These are phyloP conservation scores for Microhierax caerulescens DNA, from an alignment of 2,797 vertebrate genomes.

Conservation along the genomic window DNA sequence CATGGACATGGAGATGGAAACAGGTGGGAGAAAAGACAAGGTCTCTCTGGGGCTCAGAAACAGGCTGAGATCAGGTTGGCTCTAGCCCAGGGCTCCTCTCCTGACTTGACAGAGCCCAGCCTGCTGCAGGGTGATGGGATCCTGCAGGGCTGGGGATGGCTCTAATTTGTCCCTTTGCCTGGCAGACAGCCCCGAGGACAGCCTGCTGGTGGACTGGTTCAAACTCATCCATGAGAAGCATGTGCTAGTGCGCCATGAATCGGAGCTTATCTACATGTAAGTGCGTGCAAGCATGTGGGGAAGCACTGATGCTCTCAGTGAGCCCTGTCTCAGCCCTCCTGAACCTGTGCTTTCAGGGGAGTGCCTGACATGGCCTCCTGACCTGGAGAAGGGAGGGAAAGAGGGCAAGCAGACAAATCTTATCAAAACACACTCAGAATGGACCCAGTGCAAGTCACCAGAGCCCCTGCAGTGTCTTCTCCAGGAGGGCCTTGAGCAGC, in stretches of 20 bases:
- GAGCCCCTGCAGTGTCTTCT: background rate
- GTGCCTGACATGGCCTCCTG: background rate
- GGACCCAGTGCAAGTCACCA: background rate
- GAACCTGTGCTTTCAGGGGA: background rate
- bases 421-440: background rate
- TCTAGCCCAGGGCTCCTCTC: background rate
- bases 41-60: background rate
- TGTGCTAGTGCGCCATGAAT: constrained; percentile 82
- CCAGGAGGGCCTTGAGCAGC: background rate
- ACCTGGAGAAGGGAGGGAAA: background rate
- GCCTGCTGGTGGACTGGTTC: constrained; percentile 89
- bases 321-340: background rate
- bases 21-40: background rate
- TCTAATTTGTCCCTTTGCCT: constrained; percentile 2
- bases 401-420: background rate
- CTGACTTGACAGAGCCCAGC: background rate
- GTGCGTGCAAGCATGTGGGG: constrained; percentile 69
- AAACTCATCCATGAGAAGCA: constrained; percentile 88
- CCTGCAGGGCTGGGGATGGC: background rate
- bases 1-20: background rate
- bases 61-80: background rate
- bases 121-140: background rate
- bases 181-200: constrained; percentile 88
- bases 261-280: constrained; percentile 90
- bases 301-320: background rate